Conservation (phyloP, 2,888 invertebrate genomes). For the Brenthis hecate region DNA sequence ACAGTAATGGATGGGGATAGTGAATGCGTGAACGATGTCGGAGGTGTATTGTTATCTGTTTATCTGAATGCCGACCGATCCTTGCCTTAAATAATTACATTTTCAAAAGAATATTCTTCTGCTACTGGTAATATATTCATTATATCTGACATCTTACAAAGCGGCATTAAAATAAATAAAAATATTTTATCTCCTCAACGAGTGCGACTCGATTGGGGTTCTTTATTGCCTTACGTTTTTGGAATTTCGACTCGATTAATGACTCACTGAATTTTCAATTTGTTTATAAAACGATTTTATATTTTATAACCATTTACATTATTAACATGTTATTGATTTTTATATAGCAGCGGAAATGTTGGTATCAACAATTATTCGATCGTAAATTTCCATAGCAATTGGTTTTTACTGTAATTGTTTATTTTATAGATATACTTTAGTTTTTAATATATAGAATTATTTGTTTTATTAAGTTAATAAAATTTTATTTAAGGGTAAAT, state of each 20-base stretch:
- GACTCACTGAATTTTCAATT: constrained; percentile 59
- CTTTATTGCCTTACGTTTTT: constrained; percentile 59
- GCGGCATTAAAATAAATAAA: constrained; percentile 72
- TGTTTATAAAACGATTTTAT: constrained; percentile 51
- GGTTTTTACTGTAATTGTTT: constrained; percentile 9
- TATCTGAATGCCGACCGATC: constrained; percentile 77
- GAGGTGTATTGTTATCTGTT: constrained; percentile 81
- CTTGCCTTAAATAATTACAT: constrained; percentile 80
- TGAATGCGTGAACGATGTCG: constrained; percentile 81
- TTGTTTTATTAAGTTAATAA: no score
- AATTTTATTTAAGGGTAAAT: no score
- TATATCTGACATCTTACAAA: constrained; percentile 78
- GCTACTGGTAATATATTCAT: constrained; percentile 82
- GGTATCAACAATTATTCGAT: constrained; percentile 21
- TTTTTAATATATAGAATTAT: background rate
- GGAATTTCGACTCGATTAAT: constrained; percentile 53
- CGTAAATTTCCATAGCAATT: constrained; percentile 21
- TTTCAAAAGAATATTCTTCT: constrained; percentile 73
- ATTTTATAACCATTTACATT: constrained; percentile 55
- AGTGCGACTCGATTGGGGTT: constrained; percentile 56
- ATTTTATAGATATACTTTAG: constrained; percentile 5
- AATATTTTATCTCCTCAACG: constrained; percentile 58
- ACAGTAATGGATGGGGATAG: constrained; percentile 81
- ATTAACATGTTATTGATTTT: constrained; percentile 46
- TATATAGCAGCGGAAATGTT: constrained; percentile 48